phyloP scores from a whole-genome alignment of 2,797 vertebrate species.

The Jordanella pulchra region DNA sequence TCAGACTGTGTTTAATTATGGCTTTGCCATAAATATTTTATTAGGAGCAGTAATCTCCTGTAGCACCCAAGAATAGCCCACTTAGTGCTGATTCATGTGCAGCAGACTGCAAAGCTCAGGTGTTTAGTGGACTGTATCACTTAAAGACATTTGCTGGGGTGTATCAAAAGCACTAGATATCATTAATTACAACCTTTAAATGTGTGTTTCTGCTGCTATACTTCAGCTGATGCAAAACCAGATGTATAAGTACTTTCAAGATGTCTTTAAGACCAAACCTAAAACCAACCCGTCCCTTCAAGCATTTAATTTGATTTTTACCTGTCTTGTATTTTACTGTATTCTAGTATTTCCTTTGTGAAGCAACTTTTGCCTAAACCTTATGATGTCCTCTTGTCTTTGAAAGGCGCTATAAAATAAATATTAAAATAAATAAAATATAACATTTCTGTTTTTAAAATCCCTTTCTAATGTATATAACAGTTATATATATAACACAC shows the following conservation, averaged over 20 bases:
- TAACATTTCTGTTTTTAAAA: neutral
- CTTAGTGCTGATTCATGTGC: slow-evolving; percentile 67
- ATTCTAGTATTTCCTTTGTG: no score
- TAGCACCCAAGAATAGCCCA: slow-evolving; percentile 56
- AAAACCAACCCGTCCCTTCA: neutral
- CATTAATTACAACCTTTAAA: no score
- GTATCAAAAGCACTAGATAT: no score
- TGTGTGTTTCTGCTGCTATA: no score
- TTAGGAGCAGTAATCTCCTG: slow-evolving; percentile 61
- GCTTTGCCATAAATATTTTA: slow-evolving; percentile 69
- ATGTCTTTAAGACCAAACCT: neutral
- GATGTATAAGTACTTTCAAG: neutral
- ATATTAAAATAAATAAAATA: no score
- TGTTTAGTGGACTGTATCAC: slow-evolving; percentile 60
- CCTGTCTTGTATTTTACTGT: no score
- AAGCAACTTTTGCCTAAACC: no score
- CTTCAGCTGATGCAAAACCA: neutral
- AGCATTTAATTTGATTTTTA: no score
- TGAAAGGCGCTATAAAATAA: no score
- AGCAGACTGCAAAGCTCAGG: slow-evolving; percentile 34
- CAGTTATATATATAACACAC: neutral
- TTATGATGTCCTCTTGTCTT: no score
- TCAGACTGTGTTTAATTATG: slow-evolving; percentile 44
- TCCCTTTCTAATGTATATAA: neutral
- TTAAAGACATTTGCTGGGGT: no score